phyloP scores from a whole-genome alignment of 2,888 invertebrate genomes.

The Pseudolycoriella hygida region DNA sequence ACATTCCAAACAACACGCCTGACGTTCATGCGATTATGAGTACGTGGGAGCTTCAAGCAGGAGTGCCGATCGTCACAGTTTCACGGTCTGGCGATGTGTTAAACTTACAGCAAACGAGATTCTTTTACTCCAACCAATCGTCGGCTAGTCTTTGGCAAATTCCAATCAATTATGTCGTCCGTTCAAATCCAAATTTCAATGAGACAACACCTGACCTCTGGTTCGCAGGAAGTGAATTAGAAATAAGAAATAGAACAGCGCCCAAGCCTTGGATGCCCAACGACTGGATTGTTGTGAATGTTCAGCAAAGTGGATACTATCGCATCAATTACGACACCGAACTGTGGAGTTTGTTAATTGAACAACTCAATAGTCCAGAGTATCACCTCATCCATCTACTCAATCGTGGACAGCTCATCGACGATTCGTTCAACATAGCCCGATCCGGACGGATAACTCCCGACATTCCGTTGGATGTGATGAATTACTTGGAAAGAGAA shows the following conservation, averaged over 20 bases:
- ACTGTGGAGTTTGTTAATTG: conserved; percentile 30
- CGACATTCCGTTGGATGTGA: conserved; percentile 56
- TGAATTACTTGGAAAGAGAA: conserved; percentile 60
- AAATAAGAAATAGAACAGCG: no score
- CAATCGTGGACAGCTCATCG: conserved; percentile 75
- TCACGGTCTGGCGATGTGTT: conserved; percentile 20
- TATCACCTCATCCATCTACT: conserved; percentile 42
- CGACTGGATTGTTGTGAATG: conserved; percentile 28
- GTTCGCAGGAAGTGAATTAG: no score
- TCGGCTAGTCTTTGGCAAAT: no score
- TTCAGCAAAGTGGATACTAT: conserved; percentile 28
- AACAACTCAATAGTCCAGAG: conserved; percentile 41
- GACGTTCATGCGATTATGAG: conserved; percentile 46
- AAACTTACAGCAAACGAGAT: no score
- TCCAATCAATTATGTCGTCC: no score
- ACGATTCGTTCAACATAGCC: conserved; percentile 70
- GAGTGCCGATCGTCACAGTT: conserved; percentile 61
- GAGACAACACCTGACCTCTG: no score
- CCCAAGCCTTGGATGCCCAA: conserved; percentile 19
- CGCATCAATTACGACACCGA: conserved; percentile 24
- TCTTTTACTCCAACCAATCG: no score
- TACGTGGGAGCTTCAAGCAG: conserved; percentile 76
- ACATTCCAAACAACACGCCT: no score
- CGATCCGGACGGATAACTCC: conserved; percentile 32
- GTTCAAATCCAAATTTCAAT: no score